Percentiles rank a stretch among this genome's conserved stretches.
These are phyloP conservation scores for Manis javanica DNA, from an alignment of 2,797 vertebrate genomes.

Conservation along the genomic window DNA sequence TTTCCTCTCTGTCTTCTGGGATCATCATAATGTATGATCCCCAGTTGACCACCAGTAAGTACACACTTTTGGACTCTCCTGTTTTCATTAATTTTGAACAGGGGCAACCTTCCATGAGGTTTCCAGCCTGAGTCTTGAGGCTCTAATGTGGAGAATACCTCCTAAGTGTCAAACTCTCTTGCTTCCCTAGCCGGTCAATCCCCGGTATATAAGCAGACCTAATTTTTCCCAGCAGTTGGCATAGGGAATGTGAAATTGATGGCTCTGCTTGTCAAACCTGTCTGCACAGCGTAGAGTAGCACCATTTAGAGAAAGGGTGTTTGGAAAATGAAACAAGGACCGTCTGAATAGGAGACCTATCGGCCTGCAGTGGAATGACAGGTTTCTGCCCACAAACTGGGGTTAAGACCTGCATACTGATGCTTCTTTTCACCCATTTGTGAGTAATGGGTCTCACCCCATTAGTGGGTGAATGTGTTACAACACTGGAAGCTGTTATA, in stretches of 20 bases:
- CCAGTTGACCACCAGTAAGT: neutral
- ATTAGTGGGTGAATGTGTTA: slow-evolving; percentile 56
- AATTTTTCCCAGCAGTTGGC: slow-evolving; percentile 29
- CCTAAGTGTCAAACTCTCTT: neutral
- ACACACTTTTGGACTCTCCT: neutral
- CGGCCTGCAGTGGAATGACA: slow-evolving; percentile 57
- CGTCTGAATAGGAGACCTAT: slow-evolving; percentile 66
- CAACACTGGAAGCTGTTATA: neutral
- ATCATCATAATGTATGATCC: neutral
- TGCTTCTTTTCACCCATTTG: slow-evolving; percentile 65
- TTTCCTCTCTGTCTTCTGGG: neutral
- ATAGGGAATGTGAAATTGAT: slow-evolving; percentile 62
- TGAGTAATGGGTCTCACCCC: slow-evolving; percentile 36
- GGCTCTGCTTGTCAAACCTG: slow-evolving; percentile 68
- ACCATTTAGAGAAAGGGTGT: slow-evolving; percentile 68
- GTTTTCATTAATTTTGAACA: slow-evolving; percentile 32
- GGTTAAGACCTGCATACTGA: slow-evolving; percentile 68
- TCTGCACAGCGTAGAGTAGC: slow-evolving; percentile 45
- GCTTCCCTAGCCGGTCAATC: neutral
- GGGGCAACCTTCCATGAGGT: neutral
- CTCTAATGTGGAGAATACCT: slow-evolving; percentile 24
- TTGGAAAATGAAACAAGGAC: slow-evolving; percentile 78
- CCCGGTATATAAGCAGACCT: neutral
- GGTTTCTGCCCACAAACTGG: slow-evolving; percentile 64
- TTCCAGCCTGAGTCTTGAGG: neutral